Evolutionary conservation across 2,797 vertebrate species (phyloP), one percentile per base, ranked within the genome.

Genomic region (Manis crassicaudata): DNA sequence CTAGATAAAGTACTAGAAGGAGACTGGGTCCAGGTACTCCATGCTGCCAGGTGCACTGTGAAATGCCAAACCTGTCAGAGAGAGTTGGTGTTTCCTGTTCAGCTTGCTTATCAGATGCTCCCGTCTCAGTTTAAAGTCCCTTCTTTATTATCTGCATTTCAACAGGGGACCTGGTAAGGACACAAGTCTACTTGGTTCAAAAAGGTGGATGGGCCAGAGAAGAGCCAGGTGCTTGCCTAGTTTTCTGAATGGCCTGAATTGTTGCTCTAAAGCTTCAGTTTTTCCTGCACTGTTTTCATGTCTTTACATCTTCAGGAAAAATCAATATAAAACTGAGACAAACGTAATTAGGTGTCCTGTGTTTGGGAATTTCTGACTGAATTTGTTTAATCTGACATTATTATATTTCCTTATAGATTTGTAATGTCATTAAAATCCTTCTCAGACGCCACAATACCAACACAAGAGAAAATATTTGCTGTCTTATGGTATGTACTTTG

Each of bases 341-440:
- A 6, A 50, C n/a, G 1, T 35, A 46, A 1, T 25, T 2, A 95
- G 32, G 23, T 63, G 13, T 37, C 32, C 54, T 50, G 21, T 17
- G 25, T 7, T 32, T 13, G 18, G 73, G 65, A 13, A 85, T 75
- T 73, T 56, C 43, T 54, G 9, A 7, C 23, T 63, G 29, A 40
- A 37, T 37, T 7, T 82, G 58, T 77, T 84, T 92, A 83, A 96
- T 60, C 54, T 17, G 7, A n/a, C 72, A 13, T 84, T 50, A 6
- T 77, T 90, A 35, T 95, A 2, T 97, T 97, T 97, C 70, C 46
- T 85, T 92, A 0, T 96, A 99, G 99, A 96, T 99, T 99, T 96
- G 98, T 99, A 43, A 98, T 99, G 98, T 99, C 99, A 76, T 98
- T 99, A 93, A 99, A 99, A 98, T 98, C 98, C 54, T 98, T 99